These are phyloP conservation scores for Mechanitis messenoides DNA, from an alignment of 2,888 invertebrate species.

Conservation along the genomic window DNA sequence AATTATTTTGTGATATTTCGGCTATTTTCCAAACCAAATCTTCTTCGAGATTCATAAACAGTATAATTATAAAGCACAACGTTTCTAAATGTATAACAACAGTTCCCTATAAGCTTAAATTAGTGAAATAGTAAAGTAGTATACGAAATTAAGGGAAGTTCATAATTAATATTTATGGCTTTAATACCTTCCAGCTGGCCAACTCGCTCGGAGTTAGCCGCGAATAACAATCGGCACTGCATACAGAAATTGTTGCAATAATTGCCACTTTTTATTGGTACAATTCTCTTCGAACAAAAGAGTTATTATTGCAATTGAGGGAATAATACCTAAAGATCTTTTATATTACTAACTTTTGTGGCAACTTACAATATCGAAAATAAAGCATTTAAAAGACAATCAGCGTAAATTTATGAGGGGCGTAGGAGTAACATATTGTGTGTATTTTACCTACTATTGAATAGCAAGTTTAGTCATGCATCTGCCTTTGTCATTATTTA, in stretches of 20 bases:
- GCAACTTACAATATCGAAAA: not conserved
- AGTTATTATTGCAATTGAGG: conserved; percentile 5
- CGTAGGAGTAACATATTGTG: no score
- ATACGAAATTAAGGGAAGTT: conserved; percentile 69
- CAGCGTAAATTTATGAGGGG: no score
- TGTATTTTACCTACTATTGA: no score
- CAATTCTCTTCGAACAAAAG: conserved; percentile 16
- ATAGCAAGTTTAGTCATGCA: no score
- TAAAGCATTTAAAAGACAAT: no score
- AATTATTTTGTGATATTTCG: no score
- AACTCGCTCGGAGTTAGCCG: conserved; percentile 44
- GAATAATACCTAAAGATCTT: not conserved
- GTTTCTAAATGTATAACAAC: conserved; percentile 5
- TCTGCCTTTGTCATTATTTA: no score
- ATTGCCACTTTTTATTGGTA: conserved; percentile 44
- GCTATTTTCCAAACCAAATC: no score
- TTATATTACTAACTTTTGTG: no score
- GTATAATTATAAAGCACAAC: not conserved
- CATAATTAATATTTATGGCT: conserved; percentile 74
- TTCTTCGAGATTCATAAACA: no score
- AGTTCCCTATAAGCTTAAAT: conserved; percentile 58
- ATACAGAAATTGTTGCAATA: conserved; percentile 55
- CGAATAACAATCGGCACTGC: conserved; percentile 56
- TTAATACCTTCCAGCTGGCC: conserved; percentile 69
- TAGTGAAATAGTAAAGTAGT: conserved; percentile 68